Base-by-base conservation (phyloP, 2,888 invertebrate species). In the Liposcelis brunnea region DNA sequence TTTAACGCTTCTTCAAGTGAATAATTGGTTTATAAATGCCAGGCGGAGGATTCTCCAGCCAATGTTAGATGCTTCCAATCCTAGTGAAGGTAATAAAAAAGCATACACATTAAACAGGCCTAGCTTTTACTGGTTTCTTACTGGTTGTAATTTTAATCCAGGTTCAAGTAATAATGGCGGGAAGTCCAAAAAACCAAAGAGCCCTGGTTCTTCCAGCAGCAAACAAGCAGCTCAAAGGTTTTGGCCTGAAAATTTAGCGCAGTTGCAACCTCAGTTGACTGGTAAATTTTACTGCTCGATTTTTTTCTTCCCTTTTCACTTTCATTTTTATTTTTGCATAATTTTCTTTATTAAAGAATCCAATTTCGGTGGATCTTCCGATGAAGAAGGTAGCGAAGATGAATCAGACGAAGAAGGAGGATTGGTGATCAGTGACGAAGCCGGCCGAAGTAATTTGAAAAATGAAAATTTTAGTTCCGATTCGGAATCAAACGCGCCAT, bases 11-110 rank as follows among this genome's bases (percentile, higher is more conserved):
- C 69, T 87, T 37, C 89, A 89, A 66, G 89, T 91, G 50, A 87
- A 87, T 67, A 87, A 86, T 60, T 87, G 87, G 86, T 87, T 93
- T 64, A 91, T 93, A 52, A 93, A 93, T 66, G 93, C 93, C 2
- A 70, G 93, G 32, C 72, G 93, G 48, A 70, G 91, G 53, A 91
- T 91, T 55, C 67, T 91, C 45, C 90, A 90, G 61, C 91, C 91
- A 1, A 93, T 91, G 90, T 62, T 91, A 42, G 90, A 91, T 59
- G 75, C 74, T 11, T 74, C 74, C 42, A 70, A 70, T 16, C 67
- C 69, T 2, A 64, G 45, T 31, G 55, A 54, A 42, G 10, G 43
- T 42, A n/a, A 26, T 31, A 19, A 45, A 44, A 18, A n/a, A n/a
- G n/a, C n/a, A n/a, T n/a, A n/a, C n/a, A n/a, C n/a, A n/a, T n/a